phyloP scores from a whole-genome alignment of 2,797 vertebrate species.

The Enteromius viviparus region DNA sequence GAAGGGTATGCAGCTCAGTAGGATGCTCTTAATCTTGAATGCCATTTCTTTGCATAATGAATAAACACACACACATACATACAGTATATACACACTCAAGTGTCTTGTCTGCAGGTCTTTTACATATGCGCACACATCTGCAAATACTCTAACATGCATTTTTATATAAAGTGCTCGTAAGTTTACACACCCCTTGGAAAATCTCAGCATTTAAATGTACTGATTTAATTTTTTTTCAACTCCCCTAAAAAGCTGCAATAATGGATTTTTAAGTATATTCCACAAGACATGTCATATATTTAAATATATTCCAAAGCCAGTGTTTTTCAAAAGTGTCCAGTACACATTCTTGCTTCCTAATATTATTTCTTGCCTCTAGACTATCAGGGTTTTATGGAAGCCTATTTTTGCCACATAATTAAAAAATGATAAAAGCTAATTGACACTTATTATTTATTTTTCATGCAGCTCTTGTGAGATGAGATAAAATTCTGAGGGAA shows the following conservation, averaged over 20 bases:
- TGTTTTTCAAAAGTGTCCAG: no score
- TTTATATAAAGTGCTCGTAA: background rate
- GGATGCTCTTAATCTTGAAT: constrained; percentile 25
- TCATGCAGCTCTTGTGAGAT: no score
- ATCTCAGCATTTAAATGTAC: background rate
- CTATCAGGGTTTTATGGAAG: background rate
- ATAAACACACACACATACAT: constrained; percentile 17
- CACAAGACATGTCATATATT: background rate
- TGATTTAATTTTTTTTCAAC: background rate
- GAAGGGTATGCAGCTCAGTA: constrained; percentile 27
- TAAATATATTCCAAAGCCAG: background rate
- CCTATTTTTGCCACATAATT: background rate
- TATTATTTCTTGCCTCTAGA: background rate
- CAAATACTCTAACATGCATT: background rate
- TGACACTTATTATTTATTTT: background rate
- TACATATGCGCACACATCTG: background rate
- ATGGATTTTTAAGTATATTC: constrained; percentile 12
- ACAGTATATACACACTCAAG: background rate
- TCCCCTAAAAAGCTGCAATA: background rate
- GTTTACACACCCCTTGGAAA: background rate
- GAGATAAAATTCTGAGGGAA: background rate
- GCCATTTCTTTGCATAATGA: constrained; percentile 21
- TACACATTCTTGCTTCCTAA: background rate
- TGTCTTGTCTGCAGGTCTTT: background rate
- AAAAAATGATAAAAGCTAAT: background rate